A percentile compares a stretch with the other conserved stretches of the same genome.
phyloP scores from a whole-genome alignment of 2,113 vertebrate species.

The Burhinus oedicnemus region DNA sequence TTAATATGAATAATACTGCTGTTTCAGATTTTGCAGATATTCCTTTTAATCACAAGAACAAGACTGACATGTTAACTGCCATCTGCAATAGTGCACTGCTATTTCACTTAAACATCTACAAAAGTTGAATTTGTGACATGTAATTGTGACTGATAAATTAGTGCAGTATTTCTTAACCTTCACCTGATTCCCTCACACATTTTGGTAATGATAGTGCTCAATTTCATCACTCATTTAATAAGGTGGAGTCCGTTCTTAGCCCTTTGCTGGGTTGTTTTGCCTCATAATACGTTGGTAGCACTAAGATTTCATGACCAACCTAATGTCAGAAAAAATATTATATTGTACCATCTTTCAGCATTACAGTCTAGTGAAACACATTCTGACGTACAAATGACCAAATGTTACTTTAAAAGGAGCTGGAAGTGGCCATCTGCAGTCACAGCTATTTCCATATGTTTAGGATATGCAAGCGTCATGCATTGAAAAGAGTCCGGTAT shows the following conservation, averaged over 20 bases:
- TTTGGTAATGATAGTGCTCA: background rate
- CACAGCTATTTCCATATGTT: conserved; percentile 32
- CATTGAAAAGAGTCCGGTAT: background rate
- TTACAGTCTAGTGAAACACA: background rate
- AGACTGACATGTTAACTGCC: background rate
- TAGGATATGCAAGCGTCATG: background rate
- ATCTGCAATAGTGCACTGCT: background rate
- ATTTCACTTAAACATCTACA: background rate
- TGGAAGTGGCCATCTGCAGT: conserved; percentile 50
- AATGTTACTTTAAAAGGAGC: conserved; percentile 17
- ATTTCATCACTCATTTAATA: background rate
- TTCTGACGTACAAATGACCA: background rate
- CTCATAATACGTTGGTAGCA: background rate
- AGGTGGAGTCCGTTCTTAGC: background rate
- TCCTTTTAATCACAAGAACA: background rate
- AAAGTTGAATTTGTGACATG: background rate
- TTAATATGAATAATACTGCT: background rate
- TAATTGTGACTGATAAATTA: background rate
- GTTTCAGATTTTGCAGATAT: background rate
- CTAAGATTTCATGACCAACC: background rate
- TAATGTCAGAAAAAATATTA: background rate
- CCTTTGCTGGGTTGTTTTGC: background rate
- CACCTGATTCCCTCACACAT: background rate
- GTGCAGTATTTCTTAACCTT: background rate
- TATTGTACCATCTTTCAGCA: background rate